Conservation (phyloP, 2,797 vertebrate genomes). For the Takifugu ocellatus region DNA sequence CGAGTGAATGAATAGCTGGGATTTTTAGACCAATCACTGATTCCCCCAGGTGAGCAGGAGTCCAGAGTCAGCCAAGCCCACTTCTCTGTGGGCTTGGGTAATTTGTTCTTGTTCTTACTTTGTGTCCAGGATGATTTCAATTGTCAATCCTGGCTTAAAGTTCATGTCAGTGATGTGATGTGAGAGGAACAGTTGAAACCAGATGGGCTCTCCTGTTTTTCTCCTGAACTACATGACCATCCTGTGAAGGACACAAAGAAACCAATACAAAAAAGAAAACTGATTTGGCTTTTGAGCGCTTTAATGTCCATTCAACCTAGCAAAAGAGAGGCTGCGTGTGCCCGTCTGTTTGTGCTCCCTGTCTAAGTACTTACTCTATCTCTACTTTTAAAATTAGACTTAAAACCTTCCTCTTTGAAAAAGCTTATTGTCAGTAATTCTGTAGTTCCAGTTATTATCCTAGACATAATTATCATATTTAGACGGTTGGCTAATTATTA, state of each 20-base stretch:
- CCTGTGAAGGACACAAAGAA: constrained; percentile 44
- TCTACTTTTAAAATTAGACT: too few relatives aligned
- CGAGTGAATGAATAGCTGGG: constrained; percentile 28
- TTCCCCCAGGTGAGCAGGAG: constrained; percentile 41
- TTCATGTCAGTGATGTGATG: constrained; percentile 11
- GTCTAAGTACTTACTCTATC: too few relatives aligned
- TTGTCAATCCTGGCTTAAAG: constrained; percentile 6
- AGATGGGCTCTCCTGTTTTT: constrained; percentile 19
- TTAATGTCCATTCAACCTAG: constrained; percentile 34
- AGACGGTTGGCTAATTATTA: too few relatives aligned
- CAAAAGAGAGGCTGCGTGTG: not conserved
- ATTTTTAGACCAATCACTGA: constrained; percentile 36
- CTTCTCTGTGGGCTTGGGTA: constrained; percentile 17
- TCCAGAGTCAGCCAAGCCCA: constrained; percentile 21
- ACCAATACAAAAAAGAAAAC: constrained; percentile 56
- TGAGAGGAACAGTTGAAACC: constrained; percentile 33
- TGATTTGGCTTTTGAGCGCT: constrained; percentile 30
- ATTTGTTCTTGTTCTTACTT: constrained; percentile 4
- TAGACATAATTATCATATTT: too few relatives aligned
- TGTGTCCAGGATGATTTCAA: constrained; percentile 20
- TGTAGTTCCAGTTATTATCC: too few relatives aligned
- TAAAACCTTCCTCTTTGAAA: too few relatives aligned
- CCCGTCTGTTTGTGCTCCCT: not conserved
- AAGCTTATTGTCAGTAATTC: too few relatives aligned
- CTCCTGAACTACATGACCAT: constrained; percentile 40